phyloP scores from a whole-genome alignment of 2,113 vertebrate genomes.

The Sphyrna mokarran region DNA sequence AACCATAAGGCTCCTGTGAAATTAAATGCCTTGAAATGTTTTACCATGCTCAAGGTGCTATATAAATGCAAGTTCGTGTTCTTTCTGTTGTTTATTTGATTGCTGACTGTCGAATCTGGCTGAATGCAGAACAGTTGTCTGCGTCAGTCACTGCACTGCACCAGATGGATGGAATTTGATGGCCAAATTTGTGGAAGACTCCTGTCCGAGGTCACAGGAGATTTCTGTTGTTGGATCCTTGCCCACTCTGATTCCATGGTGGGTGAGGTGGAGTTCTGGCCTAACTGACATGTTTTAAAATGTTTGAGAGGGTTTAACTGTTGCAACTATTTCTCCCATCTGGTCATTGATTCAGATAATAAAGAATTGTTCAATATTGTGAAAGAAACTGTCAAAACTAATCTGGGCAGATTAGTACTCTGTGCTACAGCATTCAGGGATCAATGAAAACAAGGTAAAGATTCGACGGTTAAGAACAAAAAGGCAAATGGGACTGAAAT shows the following conservation, averaged over 20 bases:
- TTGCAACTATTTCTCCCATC: neutral
- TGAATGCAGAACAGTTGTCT: neutral
- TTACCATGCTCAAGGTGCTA: neutral
- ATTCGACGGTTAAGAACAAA: neutral
- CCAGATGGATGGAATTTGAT: neutral
- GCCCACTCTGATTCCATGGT: too few species aligned
- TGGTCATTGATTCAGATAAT: neutral
- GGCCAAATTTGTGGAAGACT: too few species aligned
- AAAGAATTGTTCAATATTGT: neutral
- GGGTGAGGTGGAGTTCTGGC: too few species aligned
- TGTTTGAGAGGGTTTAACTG: neutral
- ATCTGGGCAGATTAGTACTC: neutral
- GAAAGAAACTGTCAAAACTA: neutral
- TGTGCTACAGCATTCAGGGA: neutral
- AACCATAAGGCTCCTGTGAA: neutral
- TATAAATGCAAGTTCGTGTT: neutral
- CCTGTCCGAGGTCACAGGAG: too few species aligned
- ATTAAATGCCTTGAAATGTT: neutral
- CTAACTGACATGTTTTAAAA: neutral
- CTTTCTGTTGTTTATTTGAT: neutral
- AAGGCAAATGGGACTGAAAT: neutral
- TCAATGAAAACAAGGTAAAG: neutral
- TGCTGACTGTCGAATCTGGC: neutral
- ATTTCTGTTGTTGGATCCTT: too few species aligned
- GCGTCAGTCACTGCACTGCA: neutral